Evolutionary conservation across 2,797 vertebrate species (phyloP).

Genomic region (Dallia pectoralis): DNA sequence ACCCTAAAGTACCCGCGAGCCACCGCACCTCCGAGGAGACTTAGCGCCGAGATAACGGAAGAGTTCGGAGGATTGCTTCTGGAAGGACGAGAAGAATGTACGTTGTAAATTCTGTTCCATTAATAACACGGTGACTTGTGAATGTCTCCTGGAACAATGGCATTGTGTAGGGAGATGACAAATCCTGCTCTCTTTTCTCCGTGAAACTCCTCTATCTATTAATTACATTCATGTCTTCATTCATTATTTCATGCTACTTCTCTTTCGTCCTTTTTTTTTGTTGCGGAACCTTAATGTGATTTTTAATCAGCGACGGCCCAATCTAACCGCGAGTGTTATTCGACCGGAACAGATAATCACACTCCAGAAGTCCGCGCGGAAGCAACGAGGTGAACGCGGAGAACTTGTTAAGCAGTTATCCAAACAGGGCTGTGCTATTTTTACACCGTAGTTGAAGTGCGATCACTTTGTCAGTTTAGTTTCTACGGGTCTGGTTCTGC

Average conservation of each 20-base stretch:
- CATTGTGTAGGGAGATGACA: slow-evolving; percentile 75
- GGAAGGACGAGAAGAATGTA: slow-evolving; percentile 51
- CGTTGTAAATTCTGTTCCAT: slow-evolving; percentile 63
- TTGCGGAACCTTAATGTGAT: slow-evolving; percentile 50
- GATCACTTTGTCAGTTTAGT: neutral
- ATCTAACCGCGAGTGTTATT: slow-evolving; percentile 52
- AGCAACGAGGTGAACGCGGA: neutral
- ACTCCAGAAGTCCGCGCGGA: slow-evolving; percentile 16
- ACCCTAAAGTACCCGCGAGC: neutral
- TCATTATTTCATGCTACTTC: slow-evolving; percentile 61
- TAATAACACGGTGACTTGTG: slow-evolving; percentile 71
- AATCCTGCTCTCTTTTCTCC: slow-evolving; percentile 66
- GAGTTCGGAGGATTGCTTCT: slow-evolving; percentile 30
- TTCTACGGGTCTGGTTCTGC: neutral
- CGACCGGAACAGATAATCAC: slow-evolving; percentile 38
- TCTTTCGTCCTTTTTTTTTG: slow-evolving; percentile 28
- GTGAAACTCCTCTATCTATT: slow-evolving; percentile 69
- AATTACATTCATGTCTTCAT: slow-evolving; percentile 75
- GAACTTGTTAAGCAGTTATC: neutral
- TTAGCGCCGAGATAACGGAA: slow-evolving; percentile 21
- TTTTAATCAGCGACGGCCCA: slow-evolving; percentile 59
- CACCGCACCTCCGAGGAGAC: neutral
- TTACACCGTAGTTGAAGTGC: neutral
- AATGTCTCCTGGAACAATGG: slow-evolving; percentile 74
- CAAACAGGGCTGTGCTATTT: neutral